Evolutionary conservation across 2,113 vertebrate genomes (phyloP).

Genomic region (Chlamydotis undulata): DNA sequence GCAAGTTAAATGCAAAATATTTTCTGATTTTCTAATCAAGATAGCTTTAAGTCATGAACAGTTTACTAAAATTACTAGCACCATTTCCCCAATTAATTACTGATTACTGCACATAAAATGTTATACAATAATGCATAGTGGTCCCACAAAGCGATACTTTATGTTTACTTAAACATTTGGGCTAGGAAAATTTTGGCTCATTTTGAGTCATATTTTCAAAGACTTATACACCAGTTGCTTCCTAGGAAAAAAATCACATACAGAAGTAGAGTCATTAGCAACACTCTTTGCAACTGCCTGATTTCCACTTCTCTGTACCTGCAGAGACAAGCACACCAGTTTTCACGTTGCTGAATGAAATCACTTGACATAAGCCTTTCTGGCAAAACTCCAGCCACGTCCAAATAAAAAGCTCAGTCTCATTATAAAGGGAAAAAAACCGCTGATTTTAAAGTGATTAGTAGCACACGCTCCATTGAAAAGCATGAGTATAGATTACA

Average conservation of each 20-base stretch:
- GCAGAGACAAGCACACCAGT: neutral
- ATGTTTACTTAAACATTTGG: neutral
- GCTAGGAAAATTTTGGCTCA: neutral
- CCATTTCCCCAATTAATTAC: neutral
- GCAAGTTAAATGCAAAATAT: neutral
- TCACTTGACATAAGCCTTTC: slow-evolving; percentile 51
- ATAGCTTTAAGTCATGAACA: neutral
- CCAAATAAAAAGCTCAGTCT: neutral
- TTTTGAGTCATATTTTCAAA: neutral
- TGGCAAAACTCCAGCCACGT: slow-evolving; percentile 38
- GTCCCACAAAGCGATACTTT: neutral
- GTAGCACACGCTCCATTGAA: neutral
- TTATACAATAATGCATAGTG: neutral
- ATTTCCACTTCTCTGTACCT: slow-evolving; percentile 41
- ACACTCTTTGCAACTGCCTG: slow-evolving; percentile 16
- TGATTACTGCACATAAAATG: neutral
- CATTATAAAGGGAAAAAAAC: neutral
- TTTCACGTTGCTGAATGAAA: slow-evolving; percentile 35
- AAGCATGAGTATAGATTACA: slow-evolving; percentile 4
- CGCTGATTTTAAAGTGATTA: neutral
- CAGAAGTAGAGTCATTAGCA: neutral
- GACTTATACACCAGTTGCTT: neutral
- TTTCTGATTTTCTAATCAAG: neutral
- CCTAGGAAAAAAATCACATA: neutral
- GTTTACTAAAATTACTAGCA: neutral